These are phyloP conservation scores for Sarcophaga rosellei DNA, from an alignment of 2,888 invertebrate genomes.

Conservation along the genomic window DNA sequence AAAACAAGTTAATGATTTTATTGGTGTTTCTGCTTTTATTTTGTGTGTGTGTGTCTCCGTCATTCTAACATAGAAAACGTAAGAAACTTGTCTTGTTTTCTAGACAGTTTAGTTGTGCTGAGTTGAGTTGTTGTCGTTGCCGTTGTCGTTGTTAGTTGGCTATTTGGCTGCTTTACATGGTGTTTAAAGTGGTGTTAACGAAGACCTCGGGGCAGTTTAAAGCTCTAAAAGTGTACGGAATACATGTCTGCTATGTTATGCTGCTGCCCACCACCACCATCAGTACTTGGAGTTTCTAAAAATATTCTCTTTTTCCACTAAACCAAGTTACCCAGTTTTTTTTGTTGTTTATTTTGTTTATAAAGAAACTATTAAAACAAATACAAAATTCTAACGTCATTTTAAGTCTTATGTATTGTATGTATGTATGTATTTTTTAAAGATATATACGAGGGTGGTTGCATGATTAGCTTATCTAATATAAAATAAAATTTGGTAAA, in stretches of 20 bases:
- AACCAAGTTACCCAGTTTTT: conserved; percentile 44
- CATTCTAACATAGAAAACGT: not conserved
- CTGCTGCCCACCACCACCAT: not conserved
- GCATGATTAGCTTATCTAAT: no score
- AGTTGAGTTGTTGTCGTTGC: no score
- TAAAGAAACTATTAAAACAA: conserved; percentile 3
- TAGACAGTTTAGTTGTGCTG: conserved; percentile 4
- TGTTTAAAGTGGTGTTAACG: conserved; percentile 31
- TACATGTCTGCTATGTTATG: not conserved
- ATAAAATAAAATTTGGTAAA: no score
- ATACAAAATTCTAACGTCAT: conserved; percentile 43
- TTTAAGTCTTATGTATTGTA: not conserved
- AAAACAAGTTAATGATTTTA: conserved; percentile 41
- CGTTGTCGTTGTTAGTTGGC: no score
- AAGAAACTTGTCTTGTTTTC: conserved; percentile 14
- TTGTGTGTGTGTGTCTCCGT: not conserved
- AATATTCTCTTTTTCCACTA: conserved; percentile 18
- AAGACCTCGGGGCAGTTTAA: conserved; percentile 38
- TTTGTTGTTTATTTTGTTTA: conserved; percentile 25
- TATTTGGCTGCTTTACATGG: not conserved
- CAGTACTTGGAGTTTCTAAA: conserved; percentile 14
- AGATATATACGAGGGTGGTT: no score
- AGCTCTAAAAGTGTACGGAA: conserved; percentile 7
- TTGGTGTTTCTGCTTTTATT: not conserved
- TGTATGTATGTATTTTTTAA: no score